Base-by-base conservation (phyloP, 2,888 invertebrate species). In the Hypselothyrea guttata region DNA sequence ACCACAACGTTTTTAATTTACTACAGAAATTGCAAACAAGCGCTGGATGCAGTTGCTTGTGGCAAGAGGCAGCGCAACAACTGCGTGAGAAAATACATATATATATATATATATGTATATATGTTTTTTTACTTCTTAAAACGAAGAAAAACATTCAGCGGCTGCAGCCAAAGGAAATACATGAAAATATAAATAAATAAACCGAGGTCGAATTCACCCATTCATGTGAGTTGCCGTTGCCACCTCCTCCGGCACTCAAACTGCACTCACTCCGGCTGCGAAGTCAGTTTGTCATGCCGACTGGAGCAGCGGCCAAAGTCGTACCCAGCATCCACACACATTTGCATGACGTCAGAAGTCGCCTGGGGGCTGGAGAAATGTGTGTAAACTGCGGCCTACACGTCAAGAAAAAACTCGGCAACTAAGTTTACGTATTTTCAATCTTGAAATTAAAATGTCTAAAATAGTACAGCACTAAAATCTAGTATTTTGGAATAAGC, bases 271-370 rank as follows among this genome's bases (percentile, higher is more conserved):
- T 58, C 71, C 64, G 61, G 56, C 78, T 69, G 79, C 65, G 69
- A 83, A 81, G 85, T 81, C 85, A 78, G 65, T 86, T 82, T 85
- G 79, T 86, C 79, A 78, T 75, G 74, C 59, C 42, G 58, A 62
- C 56, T 64, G 48, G 33, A 69, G 84, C 69, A 49, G 28, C 65
- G 31, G 13, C 27, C 35, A 33, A 9, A 46, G 12, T 37, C 38
- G 16, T 12, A 34, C 34, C 34, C 1, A 18, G 37, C 18, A n/a
- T n/a, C 41, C 48, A 16, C 57, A 51, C 63, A 66, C 63, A 82
- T 82, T 86, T 81, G 86, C 86, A 75, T 82, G 81, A 78, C 84
- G 83, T 78, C 86, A 83, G 72, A 67, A 79, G 85, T 86, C 70
- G 79, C 48, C 57, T n/a, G n/a, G 28, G 33, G 31, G 34, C 38